Base-by-base conservation (phyloP, 2,113 vertebrate species). In the Kobus ellipsiprymnus region DNA sequence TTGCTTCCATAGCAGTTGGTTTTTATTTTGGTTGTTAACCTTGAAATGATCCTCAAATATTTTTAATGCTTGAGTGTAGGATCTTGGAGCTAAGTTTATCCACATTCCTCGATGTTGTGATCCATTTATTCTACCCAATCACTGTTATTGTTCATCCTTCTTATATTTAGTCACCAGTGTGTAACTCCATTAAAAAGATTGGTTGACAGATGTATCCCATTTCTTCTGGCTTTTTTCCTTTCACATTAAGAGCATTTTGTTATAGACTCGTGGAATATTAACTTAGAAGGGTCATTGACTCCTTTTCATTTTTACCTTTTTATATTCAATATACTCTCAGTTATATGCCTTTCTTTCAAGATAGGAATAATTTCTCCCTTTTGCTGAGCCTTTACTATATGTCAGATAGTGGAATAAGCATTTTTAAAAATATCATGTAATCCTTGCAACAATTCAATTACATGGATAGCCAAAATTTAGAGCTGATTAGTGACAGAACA, bases 271-370 rank as follows among this genome's bases (percentile, higher is more conserved):
- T 87, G 36, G 48, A 88, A 44, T 85, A 52, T 89, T 88, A 74
- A 40, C 27, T 29, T 80, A 3, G 36, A 91, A 74, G 29, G 27
- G 5, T 60, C 96, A 84, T 81, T 83, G 85, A 54, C 25, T 93
- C 57, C 50, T 91, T 64, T 95, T 90, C 50, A 87, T n/a, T 87
- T 97, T 92, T 95, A 40, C 87, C 62, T 84, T 36, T 82, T 90
- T 87, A 52, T 71, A 67, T 54, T 16, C 12, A n/a, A 1, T 50
- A 30, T 17, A 48, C 11, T 59, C 5, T 52, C 40, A 27, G 60
- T 55, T 50, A 7, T 25, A 23, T 57, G 44, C 62, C 62, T 92
- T 96, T 81, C 74, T 96, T 89, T 91, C 27, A 77, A 71, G 14
- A 27, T 59, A 81, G 29, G 27, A 50, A 57, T 62, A 27, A 57